Evolutionary conservation across 2,113 vertebrate genomes (phyloP), one percentile per base, ranked within the genome.

Genomic region (Mesembrinibis cayennensis): DNA sequence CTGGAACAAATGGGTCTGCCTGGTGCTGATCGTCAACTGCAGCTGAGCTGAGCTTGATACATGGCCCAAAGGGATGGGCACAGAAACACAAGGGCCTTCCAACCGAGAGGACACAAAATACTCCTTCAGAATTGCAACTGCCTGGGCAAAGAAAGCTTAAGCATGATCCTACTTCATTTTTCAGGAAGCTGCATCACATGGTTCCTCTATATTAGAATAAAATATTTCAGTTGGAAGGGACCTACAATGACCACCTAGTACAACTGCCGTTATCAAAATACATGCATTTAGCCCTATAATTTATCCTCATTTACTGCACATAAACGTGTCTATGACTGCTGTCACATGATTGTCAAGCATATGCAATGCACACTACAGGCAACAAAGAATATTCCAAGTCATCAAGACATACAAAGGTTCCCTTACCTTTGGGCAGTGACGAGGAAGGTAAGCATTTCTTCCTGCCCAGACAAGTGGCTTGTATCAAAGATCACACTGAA

Each of bases 401-500:
- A 87, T 34, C 18, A 50, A 67, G 30, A 85, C 0, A 0, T n/a
- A 53, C 6, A 49, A 47, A 59, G 12, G 22, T 50, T 42, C 36
- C 40, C 95, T 97, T 97, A 99, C 99, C 99, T 99, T 96, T 99
- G 99, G 52, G 99, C 99, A 80, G 99, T 98, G 90, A 99, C 96
- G 25, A 99, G 97, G 97, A 99, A 99, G 72, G 98, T 98, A 76
- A 99, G 97, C 1, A 95, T 98, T 52, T 99, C 98, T 49, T 99
- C 99, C 93, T 99, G 98, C 20, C 99, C 99, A 25, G 99, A 99
- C 76, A 99, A 98, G 92, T 98, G 99, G 94, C 98, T 99, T 2
- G 99, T 99, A 94, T 99, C 99, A 96, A 99, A 99, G 96, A 99
- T 99, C 69, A 99, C 98, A 18, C 98, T 99, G 96, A 99, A 99